Conservation (phyloP, 1,140 invertebrate species). For the Drosophila insularis region DNA sequence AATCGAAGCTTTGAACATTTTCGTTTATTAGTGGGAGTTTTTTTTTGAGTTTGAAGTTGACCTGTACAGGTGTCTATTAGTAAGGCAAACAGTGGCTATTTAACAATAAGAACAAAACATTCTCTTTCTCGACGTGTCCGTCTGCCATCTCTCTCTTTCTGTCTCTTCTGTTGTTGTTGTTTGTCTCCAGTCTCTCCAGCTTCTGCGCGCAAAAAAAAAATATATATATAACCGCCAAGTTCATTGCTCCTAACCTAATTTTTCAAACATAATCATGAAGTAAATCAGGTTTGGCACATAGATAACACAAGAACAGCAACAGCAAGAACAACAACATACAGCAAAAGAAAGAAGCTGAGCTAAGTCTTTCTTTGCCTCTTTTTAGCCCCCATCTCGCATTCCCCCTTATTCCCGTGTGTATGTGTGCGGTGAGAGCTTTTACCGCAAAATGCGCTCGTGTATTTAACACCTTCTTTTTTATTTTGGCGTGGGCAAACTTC, state of each 20-base stretch:
- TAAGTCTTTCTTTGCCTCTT: slow-evolving; percentile 54
- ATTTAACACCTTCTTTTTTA: slow-evolving; percentile 59
- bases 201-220: slow-evolving; percentile 50
- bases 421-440: slow-evolving; percentile 68
- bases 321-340: slow-evolving; percentile 28
- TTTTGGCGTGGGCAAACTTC: slow-evolving; percentile 47
- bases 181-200: slow-evolving; percentile 36
- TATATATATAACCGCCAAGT: slow-evolving; percentile 54
- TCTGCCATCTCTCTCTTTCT: slow-evolving; percentile 18
- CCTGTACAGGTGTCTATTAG: slow-evolving; percentile 74
- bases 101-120: slow-evolving; percentile 61
- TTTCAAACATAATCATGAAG: slow-evolving; percentile 82
- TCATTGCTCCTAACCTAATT: slow-evolving; percentile 82
- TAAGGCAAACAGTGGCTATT: slow-evolving; percentile 62
- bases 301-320: slow-evolving; percentile 60
- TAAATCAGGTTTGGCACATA: slow-evolving; percentile 81
- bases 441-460: slow-evolving; percentile 76
- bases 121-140: slow-evolving; percentile 58
- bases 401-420: slow-evolving; percentile 16
- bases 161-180: slow-evolving; percentile 50
- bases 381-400: slow-evolving; percentile 28
- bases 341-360: slow-evolving; percentile 40
- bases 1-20: slow-evolving; percentile 3
- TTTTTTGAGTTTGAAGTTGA: slow-evolving; percentile 23
- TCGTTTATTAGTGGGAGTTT: not conserved